These are phyloP conservation scores for Sebastes cheni DNA, from an alignment of 2,797 vertebrate genomes.

Conservation along the genomic window DNA sequence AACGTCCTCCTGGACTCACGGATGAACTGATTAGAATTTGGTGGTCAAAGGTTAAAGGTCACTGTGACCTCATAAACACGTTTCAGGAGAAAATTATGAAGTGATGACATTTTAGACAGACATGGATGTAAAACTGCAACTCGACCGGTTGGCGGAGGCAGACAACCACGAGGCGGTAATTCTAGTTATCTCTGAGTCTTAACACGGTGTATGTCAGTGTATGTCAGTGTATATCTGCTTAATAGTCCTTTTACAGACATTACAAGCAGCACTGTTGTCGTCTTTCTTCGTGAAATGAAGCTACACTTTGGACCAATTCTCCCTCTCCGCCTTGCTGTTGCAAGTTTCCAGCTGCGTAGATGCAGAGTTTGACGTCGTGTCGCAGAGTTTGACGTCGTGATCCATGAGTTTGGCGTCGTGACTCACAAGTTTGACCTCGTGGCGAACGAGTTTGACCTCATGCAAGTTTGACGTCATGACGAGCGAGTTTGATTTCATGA, in stretches of 20 bases:
- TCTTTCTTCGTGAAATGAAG: not conserved
- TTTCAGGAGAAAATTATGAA: too few relatives aligned
- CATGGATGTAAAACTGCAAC: not conserved
- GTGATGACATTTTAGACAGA: too few relatives aligned
- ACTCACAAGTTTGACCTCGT: too few relatives aligned
- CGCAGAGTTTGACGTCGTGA: too few relatives aligned
- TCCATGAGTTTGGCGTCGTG: too few relatives aligned
- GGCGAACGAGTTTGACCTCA: too few relatives aligned
- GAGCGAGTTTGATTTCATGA: too few relatives aligned
- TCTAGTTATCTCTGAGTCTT: not conserved
- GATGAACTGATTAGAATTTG: too few relatives aligned
- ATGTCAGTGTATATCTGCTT: not conserved
- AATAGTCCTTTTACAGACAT: not conserved
- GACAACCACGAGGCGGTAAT: not conserved
- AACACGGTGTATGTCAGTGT: not conserved
- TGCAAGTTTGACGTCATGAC: too few relatives aligned
- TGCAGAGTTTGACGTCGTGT: not conserved
- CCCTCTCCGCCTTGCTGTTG: not conserved
- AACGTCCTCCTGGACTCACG: too few relatives aligned
- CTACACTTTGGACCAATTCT: not conserved
- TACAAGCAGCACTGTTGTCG: not conserved
- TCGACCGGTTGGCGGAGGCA: not conserved
- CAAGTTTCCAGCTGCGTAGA: not conserved
- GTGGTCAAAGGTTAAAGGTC: too few relatives aligned
- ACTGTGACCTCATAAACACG: too few relatives aligned